Conservation (phyloP, 2,888 invertebrate genomes). For the Dicycla oo region DNA sequence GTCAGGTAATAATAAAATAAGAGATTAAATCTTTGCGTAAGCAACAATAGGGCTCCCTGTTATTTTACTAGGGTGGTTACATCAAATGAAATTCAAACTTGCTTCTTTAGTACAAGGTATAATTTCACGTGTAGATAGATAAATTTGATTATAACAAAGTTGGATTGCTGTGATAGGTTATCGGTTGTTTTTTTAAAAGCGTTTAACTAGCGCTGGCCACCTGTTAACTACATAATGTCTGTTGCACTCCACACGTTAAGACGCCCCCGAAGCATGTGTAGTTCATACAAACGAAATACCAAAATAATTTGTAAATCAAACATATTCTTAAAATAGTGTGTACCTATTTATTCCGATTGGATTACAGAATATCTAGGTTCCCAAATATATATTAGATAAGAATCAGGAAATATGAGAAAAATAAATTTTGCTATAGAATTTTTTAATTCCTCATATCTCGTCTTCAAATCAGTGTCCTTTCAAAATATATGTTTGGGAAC, state of each 20-base stretch:
- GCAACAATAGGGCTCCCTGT: conserved; percentile 87
- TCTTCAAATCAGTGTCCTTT: too few relatives aligned
- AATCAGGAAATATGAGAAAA: too few relatives aligned
- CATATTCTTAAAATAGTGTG: too few relatives aligned
- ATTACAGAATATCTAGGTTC: too few relatives aligned
- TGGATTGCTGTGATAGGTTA: conserved; percentile 84
- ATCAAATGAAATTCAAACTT: conserved; percentile 68
- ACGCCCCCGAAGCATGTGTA: too few relatives aligned
- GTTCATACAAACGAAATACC: too few relatives aligned
- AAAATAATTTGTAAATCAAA: too few relatives aligned
- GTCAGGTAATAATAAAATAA: conserved; percentile 88
- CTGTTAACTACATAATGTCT: conserved; percentile 78
- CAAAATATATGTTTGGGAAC: too few relatives aligned
- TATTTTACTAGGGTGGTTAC: conserved; percentile 78
- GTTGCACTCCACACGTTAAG: conserved; percentile 64
- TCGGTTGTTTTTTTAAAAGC: conserved; percentile 82
- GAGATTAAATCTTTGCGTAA: conserved; percentile 89
- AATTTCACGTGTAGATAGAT: conserved; percentile 59
- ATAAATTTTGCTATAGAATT: too few relatives aligned
- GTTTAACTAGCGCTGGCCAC: conserved; percentile 77
- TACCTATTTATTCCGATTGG: too few relatives aligned
- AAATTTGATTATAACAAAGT: conserved; percentile 80
- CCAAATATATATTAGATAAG: too few relatives aligned
- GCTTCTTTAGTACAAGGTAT: conserved; percentile 50
- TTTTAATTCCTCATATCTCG: too few relatives aligned